Evolutionary conservation across 2,888 invertebrate species (phyloP), one percentile per base, ranked within the genome.

Genomic region (Ecdyonurus torrentis): DNA sequence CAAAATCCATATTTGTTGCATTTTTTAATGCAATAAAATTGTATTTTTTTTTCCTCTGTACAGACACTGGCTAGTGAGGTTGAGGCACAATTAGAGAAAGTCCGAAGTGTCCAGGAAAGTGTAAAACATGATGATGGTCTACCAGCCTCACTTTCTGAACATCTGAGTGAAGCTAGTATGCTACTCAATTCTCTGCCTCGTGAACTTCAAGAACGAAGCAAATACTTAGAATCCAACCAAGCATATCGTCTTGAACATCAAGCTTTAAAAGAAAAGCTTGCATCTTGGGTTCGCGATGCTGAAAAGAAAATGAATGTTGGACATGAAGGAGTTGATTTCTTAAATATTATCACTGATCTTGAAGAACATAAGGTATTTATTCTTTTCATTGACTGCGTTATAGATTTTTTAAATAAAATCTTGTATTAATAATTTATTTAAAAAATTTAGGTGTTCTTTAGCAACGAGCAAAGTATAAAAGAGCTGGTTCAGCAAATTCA

Each of bases 281-380:
- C 85, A 69, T 82, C 83, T 62, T 92, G 93, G 91, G 85, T 91
- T 1, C 85, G 85, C 69, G 89, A 91, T 71, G 91, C 92, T 0
- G 86, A 87, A 68, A 82, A 85, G 60, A 83, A 87, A 58, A 74
- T 94, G 23, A 83, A 85, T 66, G 84, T 86, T 70, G 85, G 86
- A 19, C 87, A 88, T 70, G 87, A 89, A 66, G 93, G 93, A 18
- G 86, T 94, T 3, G 90, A 95, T 73, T 93, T 91, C 71, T 89
- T 89, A 69, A 90, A 90, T 68, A 85, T 94, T 7, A 78, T 86
- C 60, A 79, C 83, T 5, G 90, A 92, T 70, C 78, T 95, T 23
- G 89, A 91, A 71, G 90, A 92, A 69, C 92, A 92, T 71, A 91
- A 90, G 75, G 81, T 81, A 37, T 37, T 37, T 37, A 37, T 37